A percentile compares a stretch with the other conserved stretches of the same genome.
phyloP scores from a whole-genome alignment of 2,888 invertebrate genomes.

The Drosophila crucigera region DNA sequence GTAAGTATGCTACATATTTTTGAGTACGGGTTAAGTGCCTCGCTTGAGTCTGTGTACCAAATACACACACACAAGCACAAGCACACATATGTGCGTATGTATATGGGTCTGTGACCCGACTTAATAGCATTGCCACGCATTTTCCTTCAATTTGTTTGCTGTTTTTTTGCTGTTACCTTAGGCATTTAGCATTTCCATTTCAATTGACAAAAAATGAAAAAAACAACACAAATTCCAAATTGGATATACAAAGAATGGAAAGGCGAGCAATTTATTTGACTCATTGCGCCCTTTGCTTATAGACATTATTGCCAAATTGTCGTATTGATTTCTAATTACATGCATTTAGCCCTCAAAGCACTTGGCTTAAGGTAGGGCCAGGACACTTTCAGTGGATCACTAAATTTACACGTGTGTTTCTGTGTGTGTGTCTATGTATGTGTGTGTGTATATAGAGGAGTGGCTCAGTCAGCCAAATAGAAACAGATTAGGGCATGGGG shows the following conservation, averaged over 20 bases:
- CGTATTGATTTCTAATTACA: constrained; percentile 74
- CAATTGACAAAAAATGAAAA: constrained; percentile 48
- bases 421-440: background rate
- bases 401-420: background rate
- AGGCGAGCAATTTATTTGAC: constrained; percentile 6
- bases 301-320: constrained; percentile 57
- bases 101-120: constrained; percentile 50
- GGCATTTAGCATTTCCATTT: constrained; percentile 72
- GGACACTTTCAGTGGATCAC: constrained; percentile 14
- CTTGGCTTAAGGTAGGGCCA: constrained; percentile 68
- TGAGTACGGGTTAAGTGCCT: constrained; percentile 72
- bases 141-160: constrained; percentile 9
- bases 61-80: constrained; percentile 22
- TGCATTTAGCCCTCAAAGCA: constrained; percentile 43
- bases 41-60: constrained; percentile 38
- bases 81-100: constrained; percentile 6
- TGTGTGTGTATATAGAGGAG: constrained; percentile 30
- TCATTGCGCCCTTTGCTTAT: constrained; percentile 4
- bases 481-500: constrained; percentile 42
- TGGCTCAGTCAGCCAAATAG: constrained; percentile 55
- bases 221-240: constrained; percentile 32
- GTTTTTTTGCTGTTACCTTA: constrained; percentile 28
- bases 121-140: constrained; percentile 50
- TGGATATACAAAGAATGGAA: constrained; percentile 20
- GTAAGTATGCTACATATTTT: constrained; percentile 75